These are phyloP conservation scores for Leptobrachium ailaonicum DNA, from an alignment of 2,113 vertebrate species.

Conservation along the genomic window DNA sequence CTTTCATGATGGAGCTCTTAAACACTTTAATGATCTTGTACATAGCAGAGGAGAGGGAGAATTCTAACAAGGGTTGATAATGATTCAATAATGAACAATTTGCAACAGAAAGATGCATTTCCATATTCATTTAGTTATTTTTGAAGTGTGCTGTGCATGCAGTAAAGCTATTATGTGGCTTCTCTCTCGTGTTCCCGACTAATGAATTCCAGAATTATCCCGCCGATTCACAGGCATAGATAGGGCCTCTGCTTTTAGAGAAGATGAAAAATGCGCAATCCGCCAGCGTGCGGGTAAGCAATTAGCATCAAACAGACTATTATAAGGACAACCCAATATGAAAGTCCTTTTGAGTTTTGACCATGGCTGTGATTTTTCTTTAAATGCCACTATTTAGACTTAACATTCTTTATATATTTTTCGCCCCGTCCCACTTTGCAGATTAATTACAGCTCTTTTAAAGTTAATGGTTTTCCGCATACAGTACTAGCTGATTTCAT, in stretches of 20 bases:
- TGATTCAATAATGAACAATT: constrained; percentile 74
- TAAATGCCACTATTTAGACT: constrained; percentile 54
- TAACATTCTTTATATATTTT: constrained; percentile 29
- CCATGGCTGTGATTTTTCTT: constrained; percentile 29
- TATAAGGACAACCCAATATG: constrained; percentile 22
- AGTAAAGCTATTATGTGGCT: constrained; percentile 68
- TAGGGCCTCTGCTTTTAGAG: constrained; percentile 57
- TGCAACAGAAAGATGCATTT: constrained; percentile 68
- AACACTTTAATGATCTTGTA: constrained; percentile 72
- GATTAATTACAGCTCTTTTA: constrained; percentile 34
- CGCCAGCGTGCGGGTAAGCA: constrained; percentile 52
- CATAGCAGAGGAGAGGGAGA: constrained; percentile 69
- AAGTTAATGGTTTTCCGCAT: constrained; percentile 32
- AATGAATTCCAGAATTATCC: constrained; percentile 72
- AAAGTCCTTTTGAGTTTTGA: constrained; percentile 32
- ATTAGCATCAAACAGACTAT: constrained; percentile 59
- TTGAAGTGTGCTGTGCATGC: constrained; percentile 70
- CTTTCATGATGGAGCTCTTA: constrained; percentile 70
- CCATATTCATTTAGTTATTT: constrained; percentile 73
- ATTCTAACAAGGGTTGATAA: constrained; percentile 71
- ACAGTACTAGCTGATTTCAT: constrained; percentile 41
- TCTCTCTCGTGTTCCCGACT: constrained; percentile 65
- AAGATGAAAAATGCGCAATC: constrained; percentile 59
- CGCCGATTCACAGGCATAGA: constrained; percentile 64
- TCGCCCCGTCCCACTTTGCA: constrained; percentile 22